Percentiles rank a stretch among this genome's conserved stretches.
These are phyloP conservation scores for Neodiprion lecontei DNA, from an alignment of 1,140 invertebrate species.

Conservation along the genomic window DNA sequence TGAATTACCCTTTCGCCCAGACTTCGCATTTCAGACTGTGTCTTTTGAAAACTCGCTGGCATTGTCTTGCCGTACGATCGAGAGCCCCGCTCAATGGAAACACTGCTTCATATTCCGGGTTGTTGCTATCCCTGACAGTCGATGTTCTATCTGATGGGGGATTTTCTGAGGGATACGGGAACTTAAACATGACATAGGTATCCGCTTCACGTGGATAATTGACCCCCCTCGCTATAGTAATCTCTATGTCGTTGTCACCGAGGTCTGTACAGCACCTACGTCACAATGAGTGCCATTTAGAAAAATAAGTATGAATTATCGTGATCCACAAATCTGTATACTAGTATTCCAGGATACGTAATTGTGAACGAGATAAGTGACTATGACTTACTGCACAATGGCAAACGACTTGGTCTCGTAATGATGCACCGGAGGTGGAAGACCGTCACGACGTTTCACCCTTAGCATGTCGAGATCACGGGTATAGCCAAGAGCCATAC, in stretches of 20 bases:
- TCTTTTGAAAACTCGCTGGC: slow-evolving; percentile 86
- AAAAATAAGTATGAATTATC: background rate
- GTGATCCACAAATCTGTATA: background rate
- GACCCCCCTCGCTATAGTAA: slow-evolving; percentile 85
- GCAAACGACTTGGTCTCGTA: slow-evolving; percentile 91
- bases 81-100: slow-evolving; percentile 77
- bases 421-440: slow-evolving; percentile 87
- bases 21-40: slow-evolving; percentile 90
- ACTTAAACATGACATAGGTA: slow-evolving; percentile 93
- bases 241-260: slow-evolving; percentile 88
- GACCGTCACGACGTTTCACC: slow-evolving; percentile 64
- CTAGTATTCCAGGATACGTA: background rate
- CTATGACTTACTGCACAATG: slow-evolving; percentile 78
- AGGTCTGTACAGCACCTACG: slow-evolving; percentile 87
- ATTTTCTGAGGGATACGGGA: slow-evolving; percentile 89
- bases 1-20: slow-evolving; percentile 88
- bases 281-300: slow-evolving; percentile 28
- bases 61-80: slow-evolving; percentile 78
- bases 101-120: slow-evolving; percentile 85
- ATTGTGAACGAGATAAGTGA: slow-evolving; percentile 21
- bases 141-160: slow-evolving; percentile 79
- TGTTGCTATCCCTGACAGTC: slow-evolving; percentile 84
- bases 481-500: slow-evolving; percentile 81
- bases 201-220: slow-evolving; percentile 92
- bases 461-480: slow-evolving; percentile 90